phyloP scores from a whole-genome alignment of 2,797 vertebrate species.

The Lepus oiostolus region DNA sequence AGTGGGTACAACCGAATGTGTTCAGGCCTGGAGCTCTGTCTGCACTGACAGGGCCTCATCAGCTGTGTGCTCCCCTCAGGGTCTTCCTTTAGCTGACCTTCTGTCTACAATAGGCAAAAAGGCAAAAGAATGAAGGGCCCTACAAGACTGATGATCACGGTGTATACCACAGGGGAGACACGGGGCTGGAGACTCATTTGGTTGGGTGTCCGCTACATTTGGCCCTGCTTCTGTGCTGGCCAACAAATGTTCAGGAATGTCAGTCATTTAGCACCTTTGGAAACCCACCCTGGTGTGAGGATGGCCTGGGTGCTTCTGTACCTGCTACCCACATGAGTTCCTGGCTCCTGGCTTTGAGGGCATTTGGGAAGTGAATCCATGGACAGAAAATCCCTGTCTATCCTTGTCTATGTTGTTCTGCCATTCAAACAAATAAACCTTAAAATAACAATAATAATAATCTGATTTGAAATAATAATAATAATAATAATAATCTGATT shows the following conservation, averaged over 20 bases:
- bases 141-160: neutral
- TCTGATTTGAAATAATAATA: too few species aligned
- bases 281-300: neutral
- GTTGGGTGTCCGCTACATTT: neutral
- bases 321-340: too few species aligned
- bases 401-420: too few species aligned
- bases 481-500: too few species aligned
- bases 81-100: neutral
- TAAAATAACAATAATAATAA: too few species aligned
- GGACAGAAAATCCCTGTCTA: too few species aligned
- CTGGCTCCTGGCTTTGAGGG: too few species aligned
- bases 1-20: fast-evolving
- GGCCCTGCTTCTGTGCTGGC: neutral
- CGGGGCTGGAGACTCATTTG: neutral
- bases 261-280: neutral
- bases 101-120: neutral
- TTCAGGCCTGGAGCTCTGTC: fast-evolving
- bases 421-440: too few species aligned
- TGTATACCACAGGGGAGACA: neutral
- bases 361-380: too few species aligned
- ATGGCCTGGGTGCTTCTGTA: too few species aligned
- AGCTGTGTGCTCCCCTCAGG: neutral
- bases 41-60: fast-evolving
- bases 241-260: neutral
- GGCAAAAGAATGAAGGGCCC: neutral